phyloP scores from a whole-genome alignment of 2,888 invertebrate genomes.

The Thereva nobilitata region DNA sequence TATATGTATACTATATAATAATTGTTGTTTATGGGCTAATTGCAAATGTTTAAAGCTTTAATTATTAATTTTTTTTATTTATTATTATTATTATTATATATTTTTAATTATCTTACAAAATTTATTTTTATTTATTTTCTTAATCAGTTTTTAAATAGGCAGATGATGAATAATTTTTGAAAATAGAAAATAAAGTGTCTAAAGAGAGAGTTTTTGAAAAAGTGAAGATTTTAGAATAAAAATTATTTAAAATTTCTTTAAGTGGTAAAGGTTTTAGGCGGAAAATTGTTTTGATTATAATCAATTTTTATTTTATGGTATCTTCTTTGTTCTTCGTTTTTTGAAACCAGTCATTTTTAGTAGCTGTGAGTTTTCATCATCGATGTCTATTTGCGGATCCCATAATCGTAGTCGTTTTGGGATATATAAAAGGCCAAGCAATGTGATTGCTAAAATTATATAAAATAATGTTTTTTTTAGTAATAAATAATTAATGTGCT shows the following conservation, averaged over 20 bases:
- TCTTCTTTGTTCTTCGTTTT: conserved; percentile 56
- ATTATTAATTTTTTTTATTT: conserved; percentile 23
- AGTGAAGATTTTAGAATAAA: too few relatives aligned
- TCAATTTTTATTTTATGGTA: conserved; percentile 37
- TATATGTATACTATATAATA: conserved; percentile 24
- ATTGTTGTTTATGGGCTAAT: background rate
- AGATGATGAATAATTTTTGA: too few relatives aligned
- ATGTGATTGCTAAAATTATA: conserved; percentile 64
- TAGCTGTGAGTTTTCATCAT: conserved; percentile 72
- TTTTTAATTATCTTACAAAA: too few relatives aligned
- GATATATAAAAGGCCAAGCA: conserved; percentile 69
- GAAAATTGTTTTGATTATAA: conserved; percentile 8
- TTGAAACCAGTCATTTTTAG: conserved; percentile 68
- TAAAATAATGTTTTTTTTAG: conserved; percentile 22
- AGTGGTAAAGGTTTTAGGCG: conserved; percentile 3
- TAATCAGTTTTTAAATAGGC: too few relatives aligned
- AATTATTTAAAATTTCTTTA: conserved; percentile 11
- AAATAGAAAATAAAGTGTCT: too few relatives aligned
- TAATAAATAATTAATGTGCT: background rate
- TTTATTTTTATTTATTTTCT: too few relatives aligned
- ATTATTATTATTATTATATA: background rate
- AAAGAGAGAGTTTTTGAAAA: too few relatives aligned
- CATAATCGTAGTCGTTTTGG: conserved; percentile 69
- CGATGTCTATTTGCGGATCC: conserved; percentile 65
- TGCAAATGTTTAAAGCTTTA: conserved; percentile 29